Conservation (phyloP, 2,888 invertebrate genomes). For the Ptychoptera contaminata region DNA sequence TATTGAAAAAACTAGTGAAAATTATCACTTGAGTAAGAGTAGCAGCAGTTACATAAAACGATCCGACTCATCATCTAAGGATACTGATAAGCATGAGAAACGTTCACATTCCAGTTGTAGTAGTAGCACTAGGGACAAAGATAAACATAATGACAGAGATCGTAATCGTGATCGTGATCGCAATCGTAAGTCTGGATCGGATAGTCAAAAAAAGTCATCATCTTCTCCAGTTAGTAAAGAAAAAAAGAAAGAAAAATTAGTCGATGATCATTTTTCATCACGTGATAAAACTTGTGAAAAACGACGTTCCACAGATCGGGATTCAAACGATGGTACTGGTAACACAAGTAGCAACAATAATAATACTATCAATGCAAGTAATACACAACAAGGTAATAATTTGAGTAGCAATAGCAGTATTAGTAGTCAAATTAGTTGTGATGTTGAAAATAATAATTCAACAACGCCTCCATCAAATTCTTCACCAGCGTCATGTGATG, state of each 20-base stretch:
- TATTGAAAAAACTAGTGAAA: slow-evolving; percentile 21
- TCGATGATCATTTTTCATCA: slow-evolving; percentile 56
- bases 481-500: neutral
- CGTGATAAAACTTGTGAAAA: slow-evolving; percentile 45
- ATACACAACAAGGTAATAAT: slow-evolving; percentile 2
- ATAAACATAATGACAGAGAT: slow-evolving; percentile 21
- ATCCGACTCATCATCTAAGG: neutral
- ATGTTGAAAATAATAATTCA: neutral
- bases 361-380: slow-evolving; percentile 10
- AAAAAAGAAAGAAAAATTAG: slow-evolving; percentile 30
- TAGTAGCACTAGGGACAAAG: slow-evolving; percentile 14
- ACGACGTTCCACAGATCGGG: slow-evolving; percentile 59
- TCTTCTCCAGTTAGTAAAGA: slow-evolving; percentile 5
- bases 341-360: slow-evolving; percentile 32
- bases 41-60: neutral
- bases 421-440: neutral
- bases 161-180: slow-evolving; percentile 27
- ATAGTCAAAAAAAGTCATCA: slow-evolving; percentile 17
- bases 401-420: neutral
- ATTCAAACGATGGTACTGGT: slow-evolving; percentile 57
- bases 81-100: neutral
- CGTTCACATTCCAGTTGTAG: neutral
- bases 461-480: neutral
- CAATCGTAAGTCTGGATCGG: slow-evolving; percentile 14
- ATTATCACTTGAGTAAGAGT: slow-evolving; percentile 15